These are phyloP conservation scores for Zosterops hypoxanthus DNA, from an alignment of 2,113 vertebrate genomes.

Conservation along the genomic window DNA sequence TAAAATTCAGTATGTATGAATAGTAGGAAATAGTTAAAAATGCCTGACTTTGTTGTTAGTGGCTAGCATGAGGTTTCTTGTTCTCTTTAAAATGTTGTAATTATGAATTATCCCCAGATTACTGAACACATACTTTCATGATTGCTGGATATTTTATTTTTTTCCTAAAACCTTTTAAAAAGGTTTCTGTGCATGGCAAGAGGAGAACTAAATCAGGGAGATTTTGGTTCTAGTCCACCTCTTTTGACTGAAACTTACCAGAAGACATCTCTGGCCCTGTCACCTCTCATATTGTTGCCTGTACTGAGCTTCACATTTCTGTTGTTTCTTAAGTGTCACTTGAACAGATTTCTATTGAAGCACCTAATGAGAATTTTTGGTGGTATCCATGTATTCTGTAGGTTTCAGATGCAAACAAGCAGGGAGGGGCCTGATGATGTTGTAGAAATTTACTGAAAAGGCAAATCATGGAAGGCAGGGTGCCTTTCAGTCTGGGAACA, in stretches of 20 bases:
- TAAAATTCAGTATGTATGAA: not conserved
- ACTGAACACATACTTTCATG: not conserved
- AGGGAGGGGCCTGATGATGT: not conserved
- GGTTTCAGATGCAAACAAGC: not conserved
- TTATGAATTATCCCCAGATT: not conserved
- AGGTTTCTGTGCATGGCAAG: not conserved
- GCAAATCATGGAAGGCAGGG: not conserved
- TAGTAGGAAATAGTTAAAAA: not conserved
- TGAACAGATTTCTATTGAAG: not conserved
- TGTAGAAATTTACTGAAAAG: not conserved
- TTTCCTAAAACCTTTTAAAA: not conserved
- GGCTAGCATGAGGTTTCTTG: not conserved
- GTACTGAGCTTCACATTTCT: not conserved
- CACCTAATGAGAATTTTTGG: not conserved
- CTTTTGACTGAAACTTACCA: not conserved
- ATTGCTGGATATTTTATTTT: not conserved
- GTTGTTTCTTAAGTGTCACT: not conserved
- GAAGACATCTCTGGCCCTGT: not conserved
- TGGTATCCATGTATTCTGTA: not conserved
- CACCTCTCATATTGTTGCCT: not conserved
- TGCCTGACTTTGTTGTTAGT: not conserved
- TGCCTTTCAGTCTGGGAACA: not conserved
- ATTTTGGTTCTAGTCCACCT: not conserved
- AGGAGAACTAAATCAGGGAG: not conserved
- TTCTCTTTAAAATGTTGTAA: not conserved